Base-by-base conservation (phyloP, 1,140 invertebrate genomes). In the Heliconius congener region DNA sequence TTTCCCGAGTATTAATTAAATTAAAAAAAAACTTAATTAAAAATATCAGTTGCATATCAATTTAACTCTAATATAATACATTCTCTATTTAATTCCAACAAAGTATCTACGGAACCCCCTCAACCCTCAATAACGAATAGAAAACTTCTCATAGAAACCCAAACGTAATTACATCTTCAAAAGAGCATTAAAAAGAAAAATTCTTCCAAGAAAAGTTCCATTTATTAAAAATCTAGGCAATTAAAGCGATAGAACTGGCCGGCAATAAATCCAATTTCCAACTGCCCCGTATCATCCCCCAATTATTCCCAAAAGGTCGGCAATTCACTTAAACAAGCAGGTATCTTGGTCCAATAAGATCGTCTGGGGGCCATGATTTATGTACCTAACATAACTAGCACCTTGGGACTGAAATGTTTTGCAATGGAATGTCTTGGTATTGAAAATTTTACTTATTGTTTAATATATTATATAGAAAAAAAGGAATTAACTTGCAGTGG, bases 271-370 rank as follows among this genome's bases (percentile, higher is more conserved):
- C 78, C 50, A 71, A 13, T 73, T 71, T 71, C 73, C 60, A 75
- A 46, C 3, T 39, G 74, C 23, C 30, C 66, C 37, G 71, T 73
- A 73, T n/a, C 46, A 77, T 71, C 66, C 66, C 52, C 74, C 66
- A 80, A 80, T 80, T 80, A 80, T 57, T 72, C 78, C 78, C 78
- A 72, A 80, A 80, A 80, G 78, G 74, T 80, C 74, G 50, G 74
- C 78, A 80, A 80, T 80, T 80, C 78, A 80, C 78, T 80, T 80
- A 80, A 80, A 79, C 78, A 76, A 80, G 74, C 78, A 60, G 70
- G 60, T 76, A 57, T 80, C 78, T 60, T 72, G 78, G 66, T 70
- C 66, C 50, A 73, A 75, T 75, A 75, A 80, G 70, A 80, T 74
- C 74, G 78, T 46, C 70, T 80, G 42, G 78, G 71, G 78, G 37